Evolutionary conservation across 2,797 vertebrate genomes (phyloP).

Genomic region (Betta splendens): DNA sequence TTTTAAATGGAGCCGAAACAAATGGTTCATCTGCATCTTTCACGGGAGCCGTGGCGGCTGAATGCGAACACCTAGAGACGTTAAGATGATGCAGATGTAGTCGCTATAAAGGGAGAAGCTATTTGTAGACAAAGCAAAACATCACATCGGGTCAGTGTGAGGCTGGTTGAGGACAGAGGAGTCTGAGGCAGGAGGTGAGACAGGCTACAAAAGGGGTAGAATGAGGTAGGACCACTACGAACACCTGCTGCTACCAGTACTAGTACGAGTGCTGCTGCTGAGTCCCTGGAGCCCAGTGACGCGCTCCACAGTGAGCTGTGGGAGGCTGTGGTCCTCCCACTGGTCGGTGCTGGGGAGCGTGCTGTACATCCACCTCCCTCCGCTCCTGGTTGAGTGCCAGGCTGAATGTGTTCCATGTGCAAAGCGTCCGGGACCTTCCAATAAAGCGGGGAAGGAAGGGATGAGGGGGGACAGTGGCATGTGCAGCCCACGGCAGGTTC

Average conservation of each 20-base stretch:
- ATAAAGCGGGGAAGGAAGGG: not conserved
- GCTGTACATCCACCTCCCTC: not conserved
- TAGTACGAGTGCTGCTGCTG: not conserved
- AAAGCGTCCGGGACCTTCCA: slow-evolving; percentile 11
- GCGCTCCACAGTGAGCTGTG: slow-evolving; percentile 8
- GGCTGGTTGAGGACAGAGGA: slow-evolving; percentile 18
- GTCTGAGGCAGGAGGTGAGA: slow-evolving; percentile 33
- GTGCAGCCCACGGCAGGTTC: slow-evolving; percentile 1
- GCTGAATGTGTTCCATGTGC: not conserved
- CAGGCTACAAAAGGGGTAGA: slow-evolving; percentile 9
- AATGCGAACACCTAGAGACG: slow-evolving; percentile 1
- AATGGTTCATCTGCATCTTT: too few species aligned
- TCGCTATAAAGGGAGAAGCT: not conserved
- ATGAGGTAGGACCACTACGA: slow-evolving; percentile 65
- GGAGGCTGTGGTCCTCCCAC: slow-evolving; percentile 9
- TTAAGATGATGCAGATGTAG: not conserved
- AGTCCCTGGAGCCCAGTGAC: slow-evolving; percentile 21
- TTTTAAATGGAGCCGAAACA: too few species aligned
- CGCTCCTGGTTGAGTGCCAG: too few species aligned
- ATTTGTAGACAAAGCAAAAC: slow-evolving; percentile 7
- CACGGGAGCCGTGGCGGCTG: slow-evolving; percentile 7
- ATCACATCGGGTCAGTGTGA: slow-evolving; percentile 4
- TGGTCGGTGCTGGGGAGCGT: slow-evolving; percentile 1
- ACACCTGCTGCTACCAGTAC: slow-evolving; percentile 19
- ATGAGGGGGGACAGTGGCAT: slow-evolving; percentile 3